These are phyloP conservation scores for Heliothis peltigera DNA, from an alignment of 2,888 invertebrate species.

Conservation along the genomic window DNA sequence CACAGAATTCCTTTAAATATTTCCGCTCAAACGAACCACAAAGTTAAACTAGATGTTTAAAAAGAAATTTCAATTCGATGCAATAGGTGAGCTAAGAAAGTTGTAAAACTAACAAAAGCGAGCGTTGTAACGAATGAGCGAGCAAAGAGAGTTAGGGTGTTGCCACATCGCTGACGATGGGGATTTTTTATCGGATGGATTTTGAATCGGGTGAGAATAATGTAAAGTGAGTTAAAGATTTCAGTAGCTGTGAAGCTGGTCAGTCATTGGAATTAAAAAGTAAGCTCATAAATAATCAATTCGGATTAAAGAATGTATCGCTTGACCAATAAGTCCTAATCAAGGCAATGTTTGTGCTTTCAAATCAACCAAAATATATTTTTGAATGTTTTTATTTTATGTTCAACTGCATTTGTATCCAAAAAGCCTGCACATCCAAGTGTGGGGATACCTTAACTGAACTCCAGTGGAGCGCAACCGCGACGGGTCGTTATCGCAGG, in stretches of 20 bases:
- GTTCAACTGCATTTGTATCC: conserved; percentile 12
- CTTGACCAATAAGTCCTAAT: no score
- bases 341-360: no score
- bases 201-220: not conserved
- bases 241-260: conserved; percentile 2
- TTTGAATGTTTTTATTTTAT: no score
- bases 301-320: no score
- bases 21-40: conserved; percentile 42
- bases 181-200: conserved; percentile 13
- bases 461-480: conserved; percentile 56
- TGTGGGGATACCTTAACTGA: conserved; percentile 54
- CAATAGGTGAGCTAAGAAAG: conserved; percentile 52
- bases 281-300: not conserved
- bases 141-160: conserved; percentile 26
- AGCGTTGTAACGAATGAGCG: conserved; percentile 34
- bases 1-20: conserved; percentile 43
- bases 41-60: conserved; percentile 41
- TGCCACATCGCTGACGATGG: conserved; percentile 3
- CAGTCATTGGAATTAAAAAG: not conserved
- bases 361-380: no score
- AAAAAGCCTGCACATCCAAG: conserved; percentile 24
- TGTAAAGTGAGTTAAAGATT: not conserved
- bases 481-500: conserved; percentile 85
- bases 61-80: conserved; percentile 55
- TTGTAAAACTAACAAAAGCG: conserved; percentile 48